These are phyloP conservation scores for Bimastos eiseni DNA, from an alignment of 2,888 invertebrate genomes.

Conservation along the genomic window DNA sequence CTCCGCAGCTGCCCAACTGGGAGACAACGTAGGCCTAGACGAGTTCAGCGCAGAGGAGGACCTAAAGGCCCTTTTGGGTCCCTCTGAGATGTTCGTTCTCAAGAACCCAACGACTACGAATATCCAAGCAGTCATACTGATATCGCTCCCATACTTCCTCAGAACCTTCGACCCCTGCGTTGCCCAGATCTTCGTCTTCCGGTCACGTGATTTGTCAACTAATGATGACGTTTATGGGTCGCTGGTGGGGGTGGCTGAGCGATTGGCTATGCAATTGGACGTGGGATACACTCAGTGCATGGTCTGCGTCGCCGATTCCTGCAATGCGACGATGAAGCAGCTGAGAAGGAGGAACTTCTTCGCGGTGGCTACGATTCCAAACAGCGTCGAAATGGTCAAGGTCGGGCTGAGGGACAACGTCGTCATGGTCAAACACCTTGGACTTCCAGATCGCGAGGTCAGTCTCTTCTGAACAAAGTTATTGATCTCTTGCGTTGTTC, in stretches of 20 bases:
- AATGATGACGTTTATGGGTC: background rate
- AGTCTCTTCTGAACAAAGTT: too few relatives aligned
- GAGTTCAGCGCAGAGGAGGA: background rate
- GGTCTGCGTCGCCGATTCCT: background rate
- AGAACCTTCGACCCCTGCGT: background rate
- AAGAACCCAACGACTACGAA: background rate
- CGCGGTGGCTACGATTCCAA: background rate
- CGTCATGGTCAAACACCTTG: background rate
- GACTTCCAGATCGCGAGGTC: background rate
- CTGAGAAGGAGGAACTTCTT: background rate
- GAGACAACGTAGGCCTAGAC: background rate
- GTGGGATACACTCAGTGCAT: background rate
- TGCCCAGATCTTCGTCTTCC: background rate
- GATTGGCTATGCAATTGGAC: background rate
- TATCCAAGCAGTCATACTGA: background rate
- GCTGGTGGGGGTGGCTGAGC: background rate
- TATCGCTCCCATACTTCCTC: background rate
- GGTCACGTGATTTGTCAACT: background rate
- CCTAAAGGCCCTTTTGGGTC: background rate
- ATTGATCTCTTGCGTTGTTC: too few relatives aligned
- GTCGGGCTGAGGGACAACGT: background rate
- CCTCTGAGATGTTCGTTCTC: background rate
- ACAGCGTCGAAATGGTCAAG: conserved; percentile 5
- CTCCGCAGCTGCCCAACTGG: background rate
- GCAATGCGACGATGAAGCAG: background rate